Evolutionary conservation across 2,797 vertebrate species (phyloP).

Genomic region (Myotis vivesi): DNA sequence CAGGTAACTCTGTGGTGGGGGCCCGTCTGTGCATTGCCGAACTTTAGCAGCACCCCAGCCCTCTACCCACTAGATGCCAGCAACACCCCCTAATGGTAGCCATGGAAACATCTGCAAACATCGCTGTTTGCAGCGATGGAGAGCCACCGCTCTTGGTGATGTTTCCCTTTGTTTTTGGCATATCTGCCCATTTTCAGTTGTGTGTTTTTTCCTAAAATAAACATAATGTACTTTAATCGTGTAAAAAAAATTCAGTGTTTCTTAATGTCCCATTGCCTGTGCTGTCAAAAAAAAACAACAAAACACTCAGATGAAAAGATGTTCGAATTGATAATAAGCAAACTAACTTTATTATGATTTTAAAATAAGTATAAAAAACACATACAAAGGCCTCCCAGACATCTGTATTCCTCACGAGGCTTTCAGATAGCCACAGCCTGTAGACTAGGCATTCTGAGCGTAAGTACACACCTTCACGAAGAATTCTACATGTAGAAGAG

Average conservation of each 20-base stretch:
- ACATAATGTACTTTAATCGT: background rate
- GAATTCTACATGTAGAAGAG: background rate
- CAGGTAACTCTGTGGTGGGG: too few species aligned
- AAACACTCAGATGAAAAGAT: background rate
- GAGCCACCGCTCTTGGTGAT: background rate
- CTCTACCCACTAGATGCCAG: background rate
- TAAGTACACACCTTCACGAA: background rate
- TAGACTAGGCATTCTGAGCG: background rate
- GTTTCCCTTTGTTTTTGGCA: background rate
- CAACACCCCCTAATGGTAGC: accelerated
- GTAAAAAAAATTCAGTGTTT: background rate
- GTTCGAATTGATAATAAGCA: background rate
- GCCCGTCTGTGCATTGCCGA: accelerated
- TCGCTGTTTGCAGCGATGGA: background rate
- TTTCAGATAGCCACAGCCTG: background rate
- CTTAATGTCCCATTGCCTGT: background rate
- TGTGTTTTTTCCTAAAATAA: background rate
- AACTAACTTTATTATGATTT: slow-evolving; percentile 39
- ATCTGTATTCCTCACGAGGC: background rate
- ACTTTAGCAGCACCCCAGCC: background rate
- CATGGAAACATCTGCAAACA: background rate
- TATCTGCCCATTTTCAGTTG: background rate
- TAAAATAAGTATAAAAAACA: background rate
- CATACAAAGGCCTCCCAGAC: background rate
- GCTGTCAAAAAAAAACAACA: background rate